Base-by-base conservation (phyloP, 2,888 invertebrate genomes). In the Camptogramma bilineatum region DNA sequence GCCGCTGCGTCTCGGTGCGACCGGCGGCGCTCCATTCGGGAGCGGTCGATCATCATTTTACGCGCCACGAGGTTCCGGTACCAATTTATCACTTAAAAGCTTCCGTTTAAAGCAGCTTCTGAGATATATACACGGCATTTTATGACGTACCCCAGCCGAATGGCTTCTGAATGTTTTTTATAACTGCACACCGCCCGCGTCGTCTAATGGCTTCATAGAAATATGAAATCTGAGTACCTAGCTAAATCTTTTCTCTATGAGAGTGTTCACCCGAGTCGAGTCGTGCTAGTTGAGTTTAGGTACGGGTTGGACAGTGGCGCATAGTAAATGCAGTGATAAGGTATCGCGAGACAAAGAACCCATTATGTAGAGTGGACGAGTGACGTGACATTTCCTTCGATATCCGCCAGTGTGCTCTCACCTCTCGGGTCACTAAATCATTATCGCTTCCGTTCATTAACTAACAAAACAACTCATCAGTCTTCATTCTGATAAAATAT, bases 311-410 rank as follows among this genome's bases (percentile, higher is more conserved):
- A 80, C 78, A 81, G 79, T 78, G 75, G 75, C 78, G 78, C 80
- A 79, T 73, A 78, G 77, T 80, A 77, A 80, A 74, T 78, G 77
- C 79, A 76, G 74, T 84, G 91, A 92, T 92, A 92, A 89, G 83
- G 80, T 91, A 89, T 88, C 88, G 79, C 79, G 80, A 88, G 90
- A 92, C 92, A 92, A 92, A 91, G 92, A 91, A 88, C 91, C 87
- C 90, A 92, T 91, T 90, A 91, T 87, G 82, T 84, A 77, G 81
- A 84, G 81, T 85, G 82, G 80, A 73, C 78, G 85, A 85, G 83
- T 88, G 91, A 92, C 86, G 88, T 86, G 91, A 88, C 91, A 86
- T 88, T 91, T 91, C 91, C 91, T 92, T 87, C 86, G 91, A 90
- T 90, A 91, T 88, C 86, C 86, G 80, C 80, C 76, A 78, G 78